A percentile compares a stretch with the other conserved stretches of the same genome.
These are phyloP conservation scores for Lepidurus couesii DNA, from an alignment of 1,140 invertebrate genomes.

Conservation along the genomic window DNA sequence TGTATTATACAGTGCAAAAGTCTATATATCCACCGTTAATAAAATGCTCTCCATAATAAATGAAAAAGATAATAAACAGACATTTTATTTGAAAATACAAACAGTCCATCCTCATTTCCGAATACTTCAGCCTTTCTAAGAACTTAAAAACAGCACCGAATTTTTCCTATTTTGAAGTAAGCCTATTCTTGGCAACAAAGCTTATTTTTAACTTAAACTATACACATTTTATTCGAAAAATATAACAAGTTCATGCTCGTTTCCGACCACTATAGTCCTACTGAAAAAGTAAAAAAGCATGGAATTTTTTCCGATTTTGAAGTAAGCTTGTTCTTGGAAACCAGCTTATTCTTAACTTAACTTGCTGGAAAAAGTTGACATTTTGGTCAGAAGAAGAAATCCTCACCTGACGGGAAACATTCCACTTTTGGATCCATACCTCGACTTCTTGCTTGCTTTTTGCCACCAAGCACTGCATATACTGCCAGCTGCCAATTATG, in stretches of 20 bases:
- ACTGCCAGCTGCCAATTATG: slow-evolving; percentile 18
- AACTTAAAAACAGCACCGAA: no score
- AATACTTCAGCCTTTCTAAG: no score
- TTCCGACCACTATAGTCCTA: no score
- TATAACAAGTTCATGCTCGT: no score
- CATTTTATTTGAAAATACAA: no score
- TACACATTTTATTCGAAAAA: no score
- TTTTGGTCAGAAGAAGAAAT: neutral
- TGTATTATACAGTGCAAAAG: slow-evolving; percentile 15
- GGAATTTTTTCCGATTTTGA: neutral
- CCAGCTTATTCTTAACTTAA: neutral
- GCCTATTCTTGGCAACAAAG: no score
- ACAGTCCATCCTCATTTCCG: no score
- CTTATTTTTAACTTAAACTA: no score
- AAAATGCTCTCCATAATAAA: neutral
- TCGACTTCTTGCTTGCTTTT: neutral
- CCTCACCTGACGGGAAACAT: neutral
- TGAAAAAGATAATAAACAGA: neutral
- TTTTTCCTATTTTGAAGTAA: no score
- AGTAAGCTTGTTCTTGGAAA: neutral
- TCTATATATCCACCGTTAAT: slow-evolving; percentile 10
- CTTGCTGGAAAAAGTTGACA: neutral
- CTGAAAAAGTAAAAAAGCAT: no score
- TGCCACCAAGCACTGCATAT: neutral
- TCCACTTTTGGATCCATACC: neutral